These are phyloP conservation scores for Boulengeromyrus knoepffleri DNA, from an alignment of 2,113 vertebrate genomes.

Conservation along the genomic window DNA sequence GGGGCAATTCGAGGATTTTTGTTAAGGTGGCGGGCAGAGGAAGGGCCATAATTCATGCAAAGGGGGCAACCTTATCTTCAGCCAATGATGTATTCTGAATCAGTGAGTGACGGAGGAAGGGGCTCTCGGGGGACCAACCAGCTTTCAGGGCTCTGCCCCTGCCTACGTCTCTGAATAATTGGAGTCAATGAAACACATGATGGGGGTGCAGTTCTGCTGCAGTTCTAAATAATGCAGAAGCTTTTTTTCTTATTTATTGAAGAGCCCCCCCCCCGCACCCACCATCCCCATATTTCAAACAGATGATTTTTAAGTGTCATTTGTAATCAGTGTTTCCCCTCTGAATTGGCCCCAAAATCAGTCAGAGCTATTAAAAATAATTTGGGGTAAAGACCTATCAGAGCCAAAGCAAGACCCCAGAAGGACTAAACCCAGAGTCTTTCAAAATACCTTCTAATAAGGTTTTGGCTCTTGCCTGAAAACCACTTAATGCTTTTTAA, in stretches of 20 bases:
- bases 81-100: neutral
- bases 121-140: neutral
- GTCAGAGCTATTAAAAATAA: constrained; percentile 27
- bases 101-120: neutral
- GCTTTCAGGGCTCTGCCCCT: neutral
- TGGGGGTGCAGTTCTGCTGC: neutral
- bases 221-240: neutral
- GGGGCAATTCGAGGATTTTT: neutral
- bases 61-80: neutral
- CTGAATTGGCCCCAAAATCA: constrained; percentile 25
- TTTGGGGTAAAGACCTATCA: constrained; percentile 21
- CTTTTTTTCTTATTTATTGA: neutral
- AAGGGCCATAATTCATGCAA: neutral
- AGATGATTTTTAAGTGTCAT: constrained; percentile 14
- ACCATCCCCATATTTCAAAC: neutral
- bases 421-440: constrained; percentile 25
- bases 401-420: constrained; percentile 18
- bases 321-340: constrained; percentile 26
- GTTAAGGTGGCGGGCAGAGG: neutral
- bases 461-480: constrained; percentile 31
- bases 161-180: neutral
- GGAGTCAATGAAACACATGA: neutral
- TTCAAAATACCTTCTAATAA: constrained; percentile 33
- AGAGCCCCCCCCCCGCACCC: neutral
- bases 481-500: constrained; percentile 32